Evolutionary conservation across 2,797 vertebrate species (phyloP).

Genomic region (Enteromius trimaculatus): DNA sequence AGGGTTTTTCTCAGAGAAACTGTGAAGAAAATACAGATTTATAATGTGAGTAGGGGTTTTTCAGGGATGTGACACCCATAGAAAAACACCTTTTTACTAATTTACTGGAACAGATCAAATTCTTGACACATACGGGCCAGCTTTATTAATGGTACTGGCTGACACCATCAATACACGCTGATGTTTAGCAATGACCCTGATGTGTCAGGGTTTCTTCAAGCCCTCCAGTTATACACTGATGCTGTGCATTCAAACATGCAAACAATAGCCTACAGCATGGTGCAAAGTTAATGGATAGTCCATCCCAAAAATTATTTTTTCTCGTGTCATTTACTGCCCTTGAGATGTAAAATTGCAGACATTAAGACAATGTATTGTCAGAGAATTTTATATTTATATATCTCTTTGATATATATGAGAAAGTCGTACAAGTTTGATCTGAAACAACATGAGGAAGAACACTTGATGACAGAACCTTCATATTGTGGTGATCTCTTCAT

Average conservation of each 20-base stretch:
- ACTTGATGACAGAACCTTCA: background rate
- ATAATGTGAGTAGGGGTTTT: background rate
- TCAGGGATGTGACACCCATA: constrained; percentile 4
- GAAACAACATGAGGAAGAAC: background rate
- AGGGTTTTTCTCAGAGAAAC: constrained; percentile 8
- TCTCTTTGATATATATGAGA: background rate
- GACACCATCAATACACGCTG: background rate
- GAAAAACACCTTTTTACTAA: background rate
- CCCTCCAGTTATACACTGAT: background rate
- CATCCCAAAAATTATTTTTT: background rate
- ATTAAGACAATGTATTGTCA: background rate
- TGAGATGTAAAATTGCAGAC: background rate
- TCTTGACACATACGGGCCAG: background rate
- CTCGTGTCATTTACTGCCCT: background rate
- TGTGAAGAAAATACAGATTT: background rate
- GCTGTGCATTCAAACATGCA: constrained; percentile 9
- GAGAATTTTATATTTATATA: background rate
- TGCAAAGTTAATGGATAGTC: background rate
- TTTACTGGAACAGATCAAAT: constrained; percentile 2
- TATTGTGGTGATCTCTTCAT: background rate
- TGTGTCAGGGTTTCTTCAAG: constrained; percentile 21
- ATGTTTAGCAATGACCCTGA: constrained; percentile 10
- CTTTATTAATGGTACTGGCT: constrained; percentile 17
- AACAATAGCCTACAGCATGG: background rate
- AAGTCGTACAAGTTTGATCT: background rate